Evolutionary conservation across 2,797 vertebrate genomes (phyloP).

Genomic region (Podargus strigoides): DNA sequence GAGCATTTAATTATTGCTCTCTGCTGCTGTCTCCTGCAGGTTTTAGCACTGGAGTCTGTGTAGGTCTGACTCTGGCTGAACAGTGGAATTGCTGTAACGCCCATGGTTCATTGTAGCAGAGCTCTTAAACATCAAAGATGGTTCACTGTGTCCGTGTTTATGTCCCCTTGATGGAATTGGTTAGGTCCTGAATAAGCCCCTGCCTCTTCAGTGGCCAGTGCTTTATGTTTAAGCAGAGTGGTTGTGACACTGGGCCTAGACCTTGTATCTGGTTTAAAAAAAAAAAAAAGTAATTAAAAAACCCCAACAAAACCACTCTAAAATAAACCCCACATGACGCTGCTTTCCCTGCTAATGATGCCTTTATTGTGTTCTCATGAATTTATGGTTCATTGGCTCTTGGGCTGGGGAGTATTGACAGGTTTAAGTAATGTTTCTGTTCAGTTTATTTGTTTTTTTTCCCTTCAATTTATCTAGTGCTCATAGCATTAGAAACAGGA

Average conservation of each 20-base stretch:
- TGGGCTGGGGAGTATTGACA: neutral
- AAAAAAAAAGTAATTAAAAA: neutral
- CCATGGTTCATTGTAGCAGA: accelerated
- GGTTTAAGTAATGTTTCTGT: neutral
- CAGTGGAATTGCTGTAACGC: neutral
- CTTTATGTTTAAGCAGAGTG: neutral
- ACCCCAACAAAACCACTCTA: no score
- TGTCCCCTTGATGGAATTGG: no score
- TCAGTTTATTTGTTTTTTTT: no score
- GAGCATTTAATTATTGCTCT: neutral
- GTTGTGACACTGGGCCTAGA: neutral
- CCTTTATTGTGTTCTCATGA: neutral
- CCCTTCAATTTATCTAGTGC: accelerated
- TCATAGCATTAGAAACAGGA: neutral
- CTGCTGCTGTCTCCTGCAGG: neutral
- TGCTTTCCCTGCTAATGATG: neutral
- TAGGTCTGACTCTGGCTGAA: neutral
- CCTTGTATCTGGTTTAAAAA: neutral
- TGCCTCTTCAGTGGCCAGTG: neutral
- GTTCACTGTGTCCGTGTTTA: accelerated
- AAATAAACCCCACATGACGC: neutral
- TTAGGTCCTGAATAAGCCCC: neutral
- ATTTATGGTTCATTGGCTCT: neutral
- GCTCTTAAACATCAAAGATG: accelerated
- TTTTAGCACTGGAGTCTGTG: neutral